Evolutionary conservation across 1,140 invertebrate species (phyloP).

Genomic region (Trichonephila clavata): DNA sequence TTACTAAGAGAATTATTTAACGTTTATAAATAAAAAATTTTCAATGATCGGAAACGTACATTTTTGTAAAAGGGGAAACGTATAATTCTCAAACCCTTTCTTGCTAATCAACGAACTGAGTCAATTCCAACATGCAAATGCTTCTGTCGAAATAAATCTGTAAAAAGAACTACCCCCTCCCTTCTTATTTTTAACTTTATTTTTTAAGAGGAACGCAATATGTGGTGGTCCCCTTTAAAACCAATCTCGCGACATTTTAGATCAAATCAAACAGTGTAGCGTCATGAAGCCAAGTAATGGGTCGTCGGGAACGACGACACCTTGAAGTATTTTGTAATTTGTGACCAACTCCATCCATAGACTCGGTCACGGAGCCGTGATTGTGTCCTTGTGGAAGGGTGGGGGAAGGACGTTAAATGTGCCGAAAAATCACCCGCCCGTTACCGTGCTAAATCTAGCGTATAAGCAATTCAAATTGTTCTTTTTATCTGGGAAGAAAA

Average conservation of each 20-base stretch:
- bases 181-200: too few species aligned
- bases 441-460: slow-evolving; percentile 43
- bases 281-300: slow-evolving; percentile 53
- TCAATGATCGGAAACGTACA: too few species aligned
- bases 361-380: slow-evolving; percentile 56
- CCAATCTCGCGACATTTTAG: neutral
- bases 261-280: slow-evolving; percentile 46
- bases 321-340: slow-evolving; percentile 64
- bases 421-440: slow-evolving; percentile 45
- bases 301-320: slow-evolving; percentile 68
- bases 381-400: slow-evolving; percentile 34
- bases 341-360: slow-evolving; percentile 33
- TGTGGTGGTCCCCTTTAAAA: neutral
- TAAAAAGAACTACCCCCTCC: too few species aligned
- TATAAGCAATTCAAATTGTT: slow-evolving; percentile 60
- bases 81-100: too few species aligned
- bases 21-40: too few species aligned
- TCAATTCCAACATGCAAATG: too few species aligned
- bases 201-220: neutral
- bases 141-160: too few species aligned
- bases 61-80: too few species aligned
- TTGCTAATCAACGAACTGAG: too few species aligned
- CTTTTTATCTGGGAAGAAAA: slow-evolving; percentile 25
- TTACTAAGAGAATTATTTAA: too few species aligned
- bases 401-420: slow-evolving; percentile 38